phyloP scores from a whole-genome alignment of 1,140 invertebrate species.

The Sminthurinus signatus region DNA sequence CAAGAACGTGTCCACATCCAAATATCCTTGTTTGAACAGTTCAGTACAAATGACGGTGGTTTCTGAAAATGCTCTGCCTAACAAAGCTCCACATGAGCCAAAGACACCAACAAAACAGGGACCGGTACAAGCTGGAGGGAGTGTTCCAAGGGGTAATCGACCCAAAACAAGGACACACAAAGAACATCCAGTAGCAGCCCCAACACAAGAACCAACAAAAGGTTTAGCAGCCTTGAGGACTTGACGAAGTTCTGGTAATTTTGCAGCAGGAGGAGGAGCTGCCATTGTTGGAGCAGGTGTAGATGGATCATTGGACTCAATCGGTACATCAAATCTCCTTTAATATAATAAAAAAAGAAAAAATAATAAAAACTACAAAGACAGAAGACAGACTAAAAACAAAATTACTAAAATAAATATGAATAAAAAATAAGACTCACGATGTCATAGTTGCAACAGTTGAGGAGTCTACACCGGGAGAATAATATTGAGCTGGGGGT shows the following conservation, averaged over 20 bases:
- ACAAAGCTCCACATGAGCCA: conserved; percentile 31
- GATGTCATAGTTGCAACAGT: too few relatives aligned
- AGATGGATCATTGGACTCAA: conserved; percentile 8
- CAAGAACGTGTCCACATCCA: conserved; percentile 37
- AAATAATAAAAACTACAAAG: too few relatives aligned
- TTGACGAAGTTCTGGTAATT: conserved; percentile 37
- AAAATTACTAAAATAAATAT: too few relatives aligned
- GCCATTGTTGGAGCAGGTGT: conserved; percentile 11
- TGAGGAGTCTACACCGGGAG: too few relatives aligned
- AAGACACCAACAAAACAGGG: conserved; percentile 40
- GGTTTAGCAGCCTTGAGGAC: conserved; percentile 38
- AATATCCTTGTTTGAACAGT: conserved; percentile 32
- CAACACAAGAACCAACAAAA: conserved; percentile 39
- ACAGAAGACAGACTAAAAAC: too few relatives aligned
- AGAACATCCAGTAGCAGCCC: conserved; percentile 35
- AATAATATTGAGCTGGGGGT: too few relatives aligned
- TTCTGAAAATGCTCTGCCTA: conserved; percentile 38
- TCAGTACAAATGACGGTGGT: conserved; percentile 41
- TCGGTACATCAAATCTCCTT: conserved; percentile 16
- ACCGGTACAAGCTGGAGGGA: conserved; percentile 35
- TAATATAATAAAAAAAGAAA: neutral
- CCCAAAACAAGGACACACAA: conserved; percentile 37
- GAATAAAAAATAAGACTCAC: too few relatives aligned
- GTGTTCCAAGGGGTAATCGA: conserved; percentile 31
- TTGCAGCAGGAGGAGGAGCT: conserved; percentile 16